Evolutionary conservation across 35 echinoderm and acorn worm species (phyloP).

Genomic region (Lytechinus variegatus): DNA sequence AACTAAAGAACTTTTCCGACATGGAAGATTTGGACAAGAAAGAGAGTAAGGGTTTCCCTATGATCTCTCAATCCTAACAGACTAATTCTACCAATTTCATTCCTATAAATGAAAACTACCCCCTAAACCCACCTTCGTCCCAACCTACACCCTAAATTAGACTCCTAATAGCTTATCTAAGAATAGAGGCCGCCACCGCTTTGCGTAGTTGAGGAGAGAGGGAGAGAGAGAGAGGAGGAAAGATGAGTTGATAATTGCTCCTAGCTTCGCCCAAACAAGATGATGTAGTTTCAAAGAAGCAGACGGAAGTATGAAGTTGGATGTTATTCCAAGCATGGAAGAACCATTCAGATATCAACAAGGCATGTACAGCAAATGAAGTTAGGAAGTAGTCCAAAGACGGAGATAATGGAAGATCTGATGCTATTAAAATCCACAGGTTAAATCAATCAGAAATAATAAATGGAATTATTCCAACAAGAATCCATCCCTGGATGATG

Average conservation of each 20-base stretch:
- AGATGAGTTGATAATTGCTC: slow-evolving; percentile 37
- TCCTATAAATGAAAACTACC: neutral
- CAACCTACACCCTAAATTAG: neutral
- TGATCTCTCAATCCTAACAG: neutral
- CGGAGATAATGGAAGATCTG: neutral
- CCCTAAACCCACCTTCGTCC: neutral
- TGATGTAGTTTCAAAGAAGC: neutral
- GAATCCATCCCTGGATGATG: neutral
- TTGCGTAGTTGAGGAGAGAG: neutral
- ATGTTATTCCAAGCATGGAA: neutral
- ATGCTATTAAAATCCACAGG: neutral
- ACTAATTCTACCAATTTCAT: neutral
- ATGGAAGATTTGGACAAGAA: neutral
- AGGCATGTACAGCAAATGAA: neutral
- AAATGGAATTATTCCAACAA: neutral
- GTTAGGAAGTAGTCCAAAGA: neutral
- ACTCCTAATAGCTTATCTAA: neutral
- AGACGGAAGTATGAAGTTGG: neutral
- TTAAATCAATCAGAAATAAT: neutral
- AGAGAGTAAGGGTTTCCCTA: neutral
- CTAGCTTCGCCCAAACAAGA: slow-evolving; percentile 13
- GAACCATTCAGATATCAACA: neutral
- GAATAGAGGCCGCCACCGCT: neutral
- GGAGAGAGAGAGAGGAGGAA: neutral
- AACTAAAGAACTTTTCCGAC: neutral